phyloP scores from a whole-genome alignment of 2,797 vertebrate species.

The Lacerta viridis region DNA sequence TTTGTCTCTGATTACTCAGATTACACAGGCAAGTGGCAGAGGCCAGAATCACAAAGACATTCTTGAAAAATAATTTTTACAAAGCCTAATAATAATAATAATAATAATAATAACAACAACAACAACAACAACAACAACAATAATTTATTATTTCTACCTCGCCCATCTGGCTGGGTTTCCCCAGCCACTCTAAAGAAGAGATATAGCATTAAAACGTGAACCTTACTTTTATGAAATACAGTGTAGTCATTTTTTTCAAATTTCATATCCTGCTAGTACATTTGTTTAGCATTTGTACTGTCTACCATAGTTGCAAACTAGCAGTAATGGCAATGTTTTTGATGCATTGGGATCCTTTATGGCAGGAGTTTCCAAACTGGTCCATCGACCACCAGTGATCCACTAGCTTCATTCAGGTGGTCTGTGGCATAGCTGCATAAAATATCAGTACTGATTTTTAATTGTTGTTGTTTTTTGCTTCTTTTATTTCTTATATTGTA shows the following conservation, averaged over 20 bases:
- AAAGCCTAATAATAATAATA: not conserved
- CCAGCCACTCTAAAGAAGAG: not conserved
- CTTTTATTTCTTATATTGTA: too few relatives aligned
- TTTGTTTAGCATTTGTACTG: slow-evolving; percentile 8
- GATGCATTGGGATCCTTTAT: not conserved
- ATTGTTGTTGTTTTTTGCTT: too few relatives aligned
- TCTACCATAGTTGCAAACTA: not conserved
- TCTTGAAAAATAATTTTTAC: not conserved
- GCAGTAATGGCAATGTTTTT: not conserved
- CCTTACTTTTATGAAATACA: not conserved
- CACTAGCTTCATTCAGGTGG: too few relatives aligned
- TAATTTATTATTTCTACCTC: too few relatives aligned
- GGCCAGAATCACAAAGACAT: not conserved
- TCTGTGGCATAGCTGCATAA: too few relatives aligned
- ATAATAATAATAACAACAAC: too few relatives aligned
- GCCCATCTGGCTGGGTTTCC: too few relatives aligned
- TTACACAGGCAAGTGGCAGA: not conserved
- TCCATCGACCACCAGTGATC: too few relatives aligned
- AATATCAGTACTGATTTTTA: too few relatives aligned
- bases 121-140: too few relatives aligned
- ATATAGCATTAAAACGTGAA: not conserved
- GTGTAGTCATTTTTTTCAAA: not conserved
- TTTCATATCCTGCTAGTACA: not conserved
- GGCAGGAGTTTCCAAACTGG: too few relatives aligned
- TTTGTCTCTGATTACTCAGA: not conserved